phyloP scores from a whole-genome alignment of 2,797 vertebrate genomes.

The Macrochelys suwanniensis region DNA sequence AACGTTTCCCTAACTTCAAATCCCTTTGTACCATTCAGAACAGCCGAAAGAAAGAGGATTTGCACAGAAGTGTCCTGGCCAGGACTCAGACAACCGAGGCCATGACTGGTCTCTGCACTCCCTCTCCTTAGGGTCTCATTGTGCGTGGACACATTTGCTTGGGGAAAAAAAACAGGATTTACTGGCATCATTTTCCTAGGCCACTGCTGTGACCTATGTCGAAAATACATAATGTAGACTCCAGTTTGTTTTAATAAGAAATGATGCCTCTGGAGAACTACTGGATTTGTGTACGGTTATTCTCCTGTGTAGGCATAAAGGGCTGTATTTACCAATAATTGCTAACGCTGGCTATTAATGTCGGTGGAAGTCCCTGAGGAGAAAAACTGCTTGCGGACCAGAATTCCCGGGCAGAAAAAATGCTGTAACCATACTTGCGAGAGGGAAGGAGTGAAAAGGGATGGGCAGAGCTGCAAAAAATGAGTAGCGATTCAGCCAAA shows the following conservation, averaged over 20 bases:
- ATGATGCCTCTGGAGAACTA: neutral
- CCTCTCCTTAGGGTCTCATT: neutral
- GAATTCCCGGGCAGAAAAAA: neutral
- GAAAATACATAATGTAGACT: neutral
- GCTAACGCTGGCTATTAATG: neutral
- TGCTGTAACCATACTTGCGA: neutral
- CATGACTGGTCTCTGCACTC: neutral
- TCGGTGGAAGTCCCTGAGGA: neutral
- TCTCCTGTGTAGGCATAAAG: neutral
- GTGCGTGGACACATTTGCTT: neutral
- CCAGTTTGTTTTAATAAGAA: neutral
- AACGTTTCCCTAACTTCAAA: slow-evolving; percentile 35
- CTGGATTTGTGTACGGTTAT: neutral
- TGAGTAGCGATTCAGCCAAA: neutral
- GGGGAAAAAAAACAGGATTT: slow-evolving; percentile 7
- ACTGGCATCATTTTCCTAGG: neutral
- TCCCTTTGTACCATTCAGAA: slow-evolving; percentile 24
- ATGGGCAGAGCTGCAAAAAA: neutral
- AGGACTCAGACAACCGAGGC: slow-evolving; percentile 9
- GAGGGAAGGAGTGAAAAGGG: neutral
- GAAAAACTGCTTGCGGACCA: neutral
- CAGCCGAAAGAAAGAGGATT: slow-evolving; percentile 17
- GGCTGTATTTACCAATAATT: neutral
- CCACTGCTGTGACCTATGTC: neutral
- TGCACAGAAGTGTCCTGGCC: slow-evolving; percentile 37